phyloP scores from a whole-genome alignment of 2,113 vertebrate genomes.

The Peromyscus leucopus region DNA sequence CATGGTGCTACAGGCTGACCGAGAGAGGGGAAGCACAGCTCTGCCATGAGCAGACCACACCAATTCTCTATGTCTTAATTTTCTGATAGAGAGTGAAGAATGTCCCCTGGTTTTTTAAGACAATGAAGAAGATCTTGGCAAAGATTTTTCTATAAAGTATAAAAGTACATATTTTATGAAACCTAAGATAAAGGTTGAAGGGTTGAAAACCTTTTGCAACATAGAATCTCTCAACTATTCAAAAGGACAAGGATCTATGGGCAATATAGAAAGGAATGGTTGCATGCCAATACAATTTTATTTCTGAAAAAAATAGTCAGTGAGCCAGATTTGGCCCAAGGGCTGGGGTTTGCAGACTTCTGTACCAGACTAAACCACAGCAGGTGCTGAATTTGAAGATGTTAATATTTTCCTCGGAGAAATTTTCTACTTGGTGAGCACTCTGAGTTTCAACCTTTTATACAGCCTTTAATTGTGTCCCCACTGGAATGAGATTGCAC shows the following conservation, averaged over 20 bases:
- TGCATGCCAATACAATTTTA: conserved; percentile 45
- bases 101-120: neutral
- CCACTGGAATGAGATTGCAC: neutral
- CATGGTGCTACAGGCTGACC: neutral
- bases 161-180: neutral
- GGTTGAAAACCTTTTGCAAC: neutral
- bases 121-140: neutral
- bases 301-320: neutral
- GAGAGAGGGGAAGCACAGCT: neutral
- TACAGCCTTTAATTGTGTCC: neutral
- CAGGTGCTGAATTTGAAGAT: neutral
- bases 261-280: neutral
- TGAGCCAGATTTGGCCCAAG: neutral
- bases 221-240: neutral
- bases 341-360: neutral
- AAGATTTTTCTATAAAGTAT: neutral
- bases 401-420: conserved; percentile 19
- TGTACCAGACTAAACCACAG: neutral
- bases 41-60: neutral
- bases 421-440: conserved; percentile 20
- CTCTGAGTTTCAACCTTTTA: neutral
- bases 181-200: neutral
- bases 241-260: neutral
- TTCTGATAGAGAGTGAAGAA: neutral
- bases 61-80: neutral